Base-by-base conservation (phyloP, 1,140 invertebrate genomes). In the Musca domestica region DNA sequence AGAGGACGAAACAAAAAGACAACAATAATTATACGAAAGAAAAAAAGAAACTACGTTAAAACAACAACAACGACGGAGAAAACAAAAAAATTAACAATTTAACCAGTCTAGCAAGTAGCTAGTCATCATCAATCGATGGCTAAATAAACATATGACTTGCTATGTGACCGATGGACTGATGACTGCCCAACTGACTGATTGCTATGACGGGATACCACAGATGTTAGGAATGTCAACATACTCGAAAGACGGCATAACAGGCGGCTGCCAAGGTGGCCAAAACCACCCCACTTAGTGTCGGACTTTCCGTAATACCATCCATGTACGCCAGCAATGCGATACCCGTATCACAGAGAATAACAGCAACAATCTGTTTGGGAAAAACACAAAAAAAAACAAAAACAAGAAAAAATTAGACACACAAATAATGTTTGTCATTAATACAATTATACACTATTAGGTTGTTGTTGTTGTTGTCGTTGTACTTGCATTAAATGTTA, bases 251-350 rank as follows among this genome's bases (percentile, higher is more conserved):
- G 66, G 94, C 94, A 73, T 93, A 95, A 52, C 92, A 92, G 14
- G 93, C 93, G 54, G 94, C 94, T 54, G 95, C 92, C 22, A 91
- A 88, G 15, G 93, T 92, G 49, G 94, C 92, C 25, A 97, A 80
- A n/a, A 97, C 91, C 1, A 97, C 95, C 1, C 93, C 93, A 19
- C 90, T 92, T n/a, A 96, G 83, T 1, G 94, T 96, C 2, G 91
- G 91, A 82, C 92, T 94, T 69, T 91, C 90, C 1, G 92, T 94
- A 71, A 95, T 95, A 27, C 95, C 95, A 76, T 97, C 95, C 93
- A 97, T 96, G 74, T 98, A 98, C 9, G 95, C 95, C 68, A 97
- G 85, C 22, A 98, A 84, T 3, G 95, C 95, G 61, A 96, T 95
- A 19, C 95, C 95, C 30, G 95, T 97, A 82, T 96, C 95, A 81